Base-by-base conservation (phyloP, 92 coral and sea anemone species). In the Palythoa grandiflora region DNA sequence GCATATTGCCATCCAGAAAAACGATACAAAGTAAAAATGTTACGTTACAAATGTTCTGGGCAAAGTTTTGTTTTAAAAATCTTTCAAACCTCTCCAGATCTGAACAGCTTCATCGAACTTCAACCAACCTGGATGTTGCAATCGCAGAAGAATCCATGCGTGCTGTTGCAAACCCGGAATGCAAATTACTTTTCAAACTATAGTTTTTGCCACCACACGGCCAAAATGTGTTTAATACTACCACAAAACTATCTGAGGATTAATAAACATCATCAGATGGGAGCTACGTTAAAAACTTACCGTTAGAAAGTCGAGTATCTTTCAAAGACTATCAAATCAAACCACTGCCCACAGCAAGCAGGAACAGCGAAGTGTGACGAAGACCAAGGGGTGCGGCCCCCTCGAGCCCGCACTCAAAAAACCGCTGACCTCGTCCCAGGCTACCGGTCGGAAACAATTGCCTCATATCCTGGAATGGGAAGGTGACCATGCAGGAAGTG, bases 261-360 rank as follows among this genome's bases (percentile, higher is more conserved):
- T 80, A 20, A 63, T 47, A 66, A 63, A 63, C 16, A 80, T 63
- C 73, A 28, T 37, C 38, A 60, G 55, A 10, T 17, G 54, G 3
- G 54, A 80, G 9, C 36, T 3, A 50, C 19, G 85, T 63, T 20
- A 6, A 38, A 44, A 44, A 61, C 85, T 80, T 80, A 80, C 85
- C 73, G 35, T 3, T 35, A 80, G 20, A 61, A 19, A 38, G 74
- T 39, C 9, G 38, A 80, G 61, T 16, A 38, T 19, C 73, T 80
- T 38, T 1, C 19, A 61, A 21, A 63, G 9, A 61, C 68, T 15
- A 63, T 13, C 85, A 68, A 80, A 14, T 44, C 20, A 19, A 60
- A 39, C 74, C 85, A 80, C 85, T 80, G 85, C 85, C 85, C 74
- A 61, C 85, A 61, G 73, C 85, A 44, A 80, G 85, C 38, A 57